Base-by-base conservation (phyloP, 2,113 vertebrate species). In the Amphiprion percula region DNA sequence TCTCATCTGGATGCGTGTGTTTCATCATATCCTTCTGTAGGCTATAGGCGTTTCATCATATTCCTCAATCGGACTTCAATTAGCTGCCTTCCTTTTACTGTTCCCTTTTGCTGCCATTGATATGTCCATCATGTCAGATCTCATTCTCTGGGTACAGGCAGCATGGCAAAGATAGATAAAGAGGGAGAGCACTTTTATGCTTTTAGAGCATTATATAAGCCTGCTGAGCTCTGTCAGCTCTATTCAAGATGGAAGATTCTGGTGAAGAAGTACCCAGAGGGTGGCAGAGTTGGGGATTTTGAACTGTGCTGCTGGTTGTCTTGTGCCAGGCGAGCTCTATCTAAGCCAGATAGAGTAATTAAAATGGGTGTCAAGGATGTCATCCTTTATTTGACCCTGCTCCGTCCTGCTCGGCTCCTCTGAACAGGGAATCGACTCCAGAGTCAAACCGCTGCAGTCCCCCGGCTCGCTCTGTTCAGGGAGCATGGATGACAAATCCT, bases 321-420 rank as follows among this genome's bases (percentile, higher is more conserved):
- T 66, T 19, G 37, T 67, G 67, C 76, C 80, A 70, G 68, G 54
- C 39, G 2, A 68, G 68, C 77, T 83, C 82, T 68, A 80, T 87
- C 82, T 55, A 12, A 39, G 70, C 66, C 28, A 77, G 83, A 81
- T 82, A 68, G 71, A 89, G 86, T 91, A 88, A 93, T 91, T 93
- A 92, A 87, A 91, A 81, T 23, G 60, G 44, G 77, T 84, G 88
- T 92, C 84, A 76, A 7, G 62, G 69, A 80, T 80, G 85, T 75
- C 89, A 87, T 86, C 82, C 81, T 88, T 85, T 80, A 87, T 83
- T 84, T 92, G 91, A 91, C 91, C 89, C 83, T 33, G 46, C 1
- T 24, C 50, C 21, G 39, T 82, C 78, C 77, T 39, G 58, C 73
- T 73, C 60, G 8, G 70, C 74, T 77, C 73, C 64, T 73, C 74